Percentiles rank a stretch among this genome's conserved stretches.
Conservation (phyloP, 2,113 vertebrate genomes). For the Rhinopomastus cyanomelas region DNA sequence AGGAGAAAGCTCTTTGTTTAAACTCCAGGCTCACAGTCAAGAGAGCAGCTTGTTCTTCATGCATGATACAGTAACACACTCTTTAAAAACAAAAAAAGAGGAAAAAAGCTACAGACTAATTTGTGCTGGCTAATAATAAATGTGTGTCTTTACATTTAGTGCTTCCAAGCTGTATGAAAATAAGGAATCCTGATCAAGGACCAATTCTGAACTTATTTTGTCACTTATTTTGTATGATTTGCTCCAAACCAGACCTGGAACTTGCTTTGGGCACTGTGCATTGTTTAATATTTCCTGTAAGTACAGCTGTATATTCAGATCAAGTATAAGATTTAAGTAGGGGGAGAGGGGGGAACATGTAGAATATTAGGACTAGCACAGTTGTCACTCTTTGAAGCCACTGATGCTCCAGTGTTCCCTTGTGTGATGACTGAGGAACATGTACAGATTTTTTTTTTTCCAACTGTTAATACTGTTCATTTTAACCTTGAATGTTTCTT, state of each 20-base stretch:
- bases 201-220: slow-evolving; percentile 69
- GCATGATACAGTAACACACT: slow-evolving; percentile 36
- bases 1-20: not conserved
- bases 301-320: slow-evolving; percentile 69
- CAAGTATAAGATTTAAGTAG: slow-evolving; percentile 61
- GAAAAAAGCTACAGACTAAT: not conserved
- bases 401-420: slow-evolving; percentile 25
- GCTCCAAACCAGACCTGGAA: slow-evolving; percentile 54
- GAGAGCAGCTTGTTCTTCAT: slow-evolving; percentile 52
- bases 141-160: slow-evolving; percentile 59
- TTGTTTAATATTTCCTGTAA: slow-evolving; percentile 72
- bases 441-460: slow-evolving; percentile 42
- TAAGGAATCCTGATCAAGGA: slow-evolving; percentile 67
- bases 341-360: slow-evolving; percentile 32
- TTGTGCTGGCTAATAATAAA: slow-evolving; percentile 42
- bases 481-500: slow-evolving; percentile 68
- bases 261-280: slow-evolving; percentile 61
- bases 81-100: not conserved
- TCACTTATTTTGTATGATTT: slow-evolving; percentile 64
- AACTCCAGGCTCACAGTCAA: not conserved
- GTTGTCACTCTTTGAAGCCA: slow-evolving; percentile 29
- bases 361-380: slow-evolving; percentile 44
- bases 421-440: slow-evolving; percentile 62
- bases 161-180: slow-evolving; percentile 66
- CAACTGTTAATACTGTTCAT: slow-evolving; percentile 6